Conservation (phyloP, 2,113 vertebrate genomes). For the Plotosus lineatus region DNA sequence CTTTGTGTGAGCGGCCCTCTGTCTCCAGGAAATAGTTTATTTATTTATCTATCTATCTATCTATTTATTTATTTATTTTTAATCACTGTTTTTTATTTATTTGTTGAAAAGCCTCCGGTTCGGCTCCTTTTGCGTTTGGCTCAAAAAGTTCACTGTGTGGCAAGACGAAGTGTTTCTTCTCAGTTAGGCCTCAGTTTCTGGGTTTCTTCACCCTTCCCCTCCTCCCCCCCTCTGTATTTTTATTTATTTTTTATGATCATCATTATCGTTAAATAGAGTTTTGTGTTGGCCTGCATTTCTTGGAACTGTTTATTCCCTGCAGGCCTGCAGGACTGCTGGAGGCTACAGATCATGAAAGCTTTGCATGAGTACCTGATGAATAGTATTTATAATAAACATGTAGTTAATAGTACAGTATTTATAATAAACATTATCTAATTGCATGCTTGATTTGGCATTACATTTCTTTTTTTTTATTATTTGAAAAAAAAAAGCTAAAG, state of each 20-base stretch:
- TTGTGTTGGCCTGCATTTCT: conserved; percentile 28
- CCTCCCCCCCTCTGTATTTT: background rate
- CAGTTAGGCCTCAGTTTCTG: background rate
- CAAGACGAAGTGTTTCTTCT: background rate
- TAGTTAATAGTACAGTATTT: no score
- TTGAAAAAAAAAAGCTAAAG: background rate
- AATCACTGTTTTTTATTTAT: background rate
- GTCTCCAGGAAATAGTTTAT: background rate
- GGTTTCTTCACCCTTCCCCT: background rate
- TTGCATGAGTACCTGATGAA: background rate
- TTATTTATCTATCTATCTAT: background rate
- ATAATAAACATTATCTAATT: background rate
- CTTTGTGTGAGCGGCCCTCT: background rate
- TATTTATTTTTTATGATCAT: background rate
- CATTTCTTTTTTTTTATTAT: background rate
- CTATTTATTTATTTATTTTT: background rate
- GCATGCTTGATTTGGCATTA: background rate
- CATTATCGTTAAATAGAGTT: conserved; percentile 2
- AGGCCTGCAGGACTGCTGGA: background rate
- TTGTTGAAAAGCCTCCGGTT: background rate
- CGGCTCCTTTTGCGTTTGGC: background rate
- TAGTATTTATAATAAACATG: background rate
- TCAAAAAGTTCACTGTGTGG: background rate
- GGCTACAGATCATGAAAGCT: background rate
- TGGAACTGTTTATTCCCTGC: conserved; percentile 4